phyloP scores from a whole-genome alignment of 2,113 vertebrate genomes.

The Nycticryphes semicollaris region DNA sequence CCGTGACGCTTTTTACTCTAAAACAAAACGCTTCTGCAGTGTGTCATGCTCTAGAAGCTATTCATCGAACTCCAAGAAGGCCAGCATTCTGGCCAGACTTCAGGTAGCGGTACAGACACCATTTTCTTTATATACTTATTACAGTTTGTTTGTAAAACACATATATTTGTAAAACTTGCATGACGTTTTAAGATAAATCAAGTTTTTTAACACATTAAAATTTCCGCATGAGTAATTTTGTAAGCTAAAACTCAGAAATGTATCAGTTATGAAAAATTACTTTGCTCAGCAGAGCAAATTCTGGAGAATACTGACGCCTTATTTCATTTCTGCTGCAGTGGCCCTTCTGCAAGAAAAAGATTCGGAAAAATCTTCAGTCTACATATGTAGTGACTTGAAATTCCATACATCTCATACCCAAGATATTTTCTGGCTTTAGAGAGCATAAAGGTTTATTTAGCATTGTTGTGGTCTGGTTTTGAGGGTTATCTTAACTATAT shows the following conservation, averaged over 20 bases:
- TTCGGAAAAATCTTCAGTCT: not conserved
- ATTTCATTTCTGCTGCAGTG: not conserved
- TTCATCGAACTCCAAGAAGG: constrained; percentile 99
- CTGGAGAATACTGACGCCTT: not conserved
- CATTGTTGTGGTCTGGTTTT: not conserved
- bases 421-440: not conserved
- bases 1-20: constrained; percentile 97
- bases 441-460: not conserved
- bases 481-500: not conserved
- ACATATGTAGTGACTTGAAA: not conserved
- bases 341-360: not conserved
- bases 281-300: not conserved
- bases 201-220: not conserved
- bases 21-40: constrained; percentile 98
- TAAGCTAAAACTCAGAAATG: not conserved
- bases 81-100: constrained; percentile 98
- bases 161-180: not conserved
- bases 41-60: constrained; percentile 98
- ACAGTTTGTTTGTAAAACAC: not conserved
- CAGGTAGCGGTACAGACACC: constrained; percentile 87
- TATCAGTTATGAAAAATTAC: not conserved
- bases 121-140: constrained; percentile 61
- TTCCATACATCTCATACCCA: not conserved
- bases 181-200: not conserved
- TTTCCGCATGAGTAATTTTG: not conserved